Base-by-base conservation (phyloP, 2,888 invertebrate species). In the Dicyrtomina minuta region DNA sequence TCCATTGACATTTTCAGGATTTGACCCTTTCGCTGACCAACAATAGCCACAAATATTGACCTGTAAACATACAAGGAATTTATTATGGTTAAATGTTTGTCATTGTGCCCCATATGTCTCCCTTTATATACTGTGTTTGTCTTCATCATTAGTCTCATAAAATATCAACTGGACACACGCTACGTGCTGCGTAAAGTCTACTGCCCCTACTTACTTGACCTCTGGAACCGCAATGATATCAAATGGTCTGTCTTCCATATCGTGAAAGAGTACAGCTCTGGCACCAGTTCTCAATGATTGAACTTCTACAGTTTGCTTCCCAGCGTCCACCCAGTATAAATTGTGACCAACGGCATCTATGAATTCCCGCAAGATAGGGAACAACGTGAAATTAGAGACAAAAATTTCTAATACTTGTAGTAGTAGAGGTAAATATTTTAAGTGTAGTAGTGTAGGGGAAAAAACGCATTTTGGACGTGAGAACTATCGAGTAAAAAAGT, bases 1-100 rank as follows among this genome's bases (percentile, higher is more conserved):
- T 89, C 88, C 82, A 92, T 85, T 0, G 86, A 83, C 70, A 90
- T 83, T 70, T 87, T 86, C 79, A 90, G 89, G 39, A 93, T 88
- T 66, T 73, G 71, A 33, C 75, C 78, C 53, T 74, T 72, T 39
- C 70, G 55, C 53, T 61, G 65, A 13, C 69, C 72, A 26, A 68
- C 71, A 17, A 68, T 80, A 0, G 89, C 88, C 1, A 91, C 83
- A 78, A 88, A 86, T 86, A 90, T 86, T 60, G 85, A 84, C 60
- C 89, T 89, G 79, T n/a, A 80, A 81, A 72, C 65, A 76, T 46
- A 17, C 46, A 46, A 69, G 53, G 44, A 68, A 22, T 55, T 41
- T 51, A 58, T 56, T 53, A 27, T 51, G 43, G 44, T 46, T 44
- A 61, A 53, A 58, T 22, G 13, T 27, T 62, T 24, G 58, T 51